These are phyloP conservation scores for Coenonympha arcania DNA, from an alignment of 2,888 invertebrate genomes.

Conservation along the genomic window DNA sequence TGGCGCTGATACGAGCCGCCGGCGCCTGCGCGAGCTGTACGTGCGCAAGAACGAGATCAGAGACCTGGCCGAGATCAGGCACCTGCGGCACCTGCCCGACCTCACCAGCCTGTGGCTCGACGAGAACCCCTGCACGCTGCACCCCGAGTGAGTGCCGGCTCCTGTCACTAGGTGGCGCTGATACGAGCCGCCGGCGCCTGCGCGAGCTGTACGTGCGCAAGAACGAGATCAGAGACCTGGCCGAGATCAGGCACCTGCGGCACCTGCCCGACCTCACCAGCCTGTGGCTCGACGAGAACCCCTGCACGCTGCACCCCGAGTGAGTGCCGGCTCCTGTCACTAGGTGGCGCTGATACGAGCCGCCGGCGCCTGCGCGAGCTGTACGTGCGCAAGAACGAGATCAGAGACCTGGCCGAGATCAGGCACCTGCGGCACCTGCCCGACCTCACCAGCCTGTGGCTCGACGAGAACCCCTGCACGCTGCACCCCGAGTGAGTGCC, in stretches of 20 bases:
- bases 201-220: slow-evolving; percentile 91
- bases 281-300: slow-evolving; percentile 92
- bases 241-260: slow-evolving; percentile 85
- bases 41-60: no score
- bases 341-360: no score
- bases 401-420: slow-evolving; percentile 84
- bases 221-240: slow-evolving; percentile 85
- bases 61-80: no score
- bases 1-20: no score
- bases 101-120: no score
- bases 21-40: no score
- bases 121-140: no score
- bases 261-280: slow-evolving; percentile 46
- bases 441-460: slow-evolving; percentile 79
- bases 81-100: no score
- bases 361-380: slow-evolving; percentile 87
- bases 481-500: slow-evolving; percentile 83
- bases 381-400: slow-evolving; percentile 90
- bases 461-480: slow-evolving; percentile 89
- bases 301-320: slow-evolving; percentile 82
- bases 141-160: no score
- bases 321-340: no score
- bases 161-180: no score
- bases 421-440: slow-evolving; percentile 78
- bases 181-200: slow-evolving; percentile 82